phyloP scores from a whole-genome alignment of 2,797 vertebrate genomes.

The Rhinoraja longicauda region DNA sequence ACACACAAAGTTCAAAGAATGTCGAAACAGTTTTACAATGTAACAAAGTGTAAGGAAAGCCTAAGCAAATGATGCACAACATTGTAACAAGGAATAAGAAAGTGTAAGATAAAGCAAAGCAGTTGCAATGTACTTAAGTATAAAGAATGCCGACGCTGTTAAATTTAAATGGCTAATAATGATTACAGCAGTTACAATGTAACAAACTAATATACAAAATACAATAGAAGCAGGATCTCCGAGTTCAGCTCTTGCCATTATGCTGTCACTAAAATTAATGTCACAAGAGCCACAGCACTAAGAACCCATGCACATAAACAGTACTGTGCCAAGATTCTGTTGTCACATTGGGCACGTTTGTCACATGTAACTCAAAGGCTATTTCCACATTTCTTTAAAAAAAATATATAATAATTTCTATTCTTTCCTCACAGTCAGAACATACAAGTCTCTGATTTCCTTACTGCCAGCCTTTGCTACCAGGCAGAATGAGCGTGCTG shows the following conservation, averaged over 20 bases:
- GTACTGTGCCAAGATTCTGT: neutral
- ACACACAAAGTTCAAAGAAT: too few relatives aligned
- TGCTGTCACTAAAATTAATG: constrained; percentile 16
- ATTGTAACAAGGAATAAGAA: too few relatives aligned
- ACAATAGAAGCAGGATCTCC: neutral
- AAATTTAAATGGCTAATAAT: too few relatives aligned
- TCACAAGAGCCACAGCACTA: neutral
- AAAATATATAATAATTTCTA: neutral
- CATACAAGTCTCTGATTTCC: neutral
- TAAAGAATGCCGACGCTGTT: too few relatives aligned
- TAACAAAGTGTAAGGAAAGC: too few relatives aligned
- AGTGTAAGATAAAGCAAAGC: too few relatives aligned
- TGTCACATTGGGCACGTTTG: neutral
- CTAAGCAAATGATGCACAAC: too few relatives aligned
- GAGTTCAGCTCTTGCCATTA: neutral
- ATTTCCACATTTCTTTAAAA: neutral
- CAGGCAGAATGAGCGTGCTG: neutral
- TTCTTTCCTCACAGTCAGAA: neutral
- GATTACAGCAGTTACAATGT: too few relatives aligned
- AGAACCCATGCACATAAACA: neutral
- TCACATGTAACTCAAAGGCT: neutral
- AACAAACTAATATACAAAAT: too few relatives aligned
- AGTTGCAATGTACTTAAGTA: too few relatives aligned
- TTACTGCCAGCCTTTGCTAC: neutral
- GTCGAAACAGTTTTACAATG: too few relatives aligned